Evolutionary conservation across 1,140 invertebrate species (phyloP), one percentile per base, ranked within the genome.

Genomic region (Dreissena polymorpha): DNA sequence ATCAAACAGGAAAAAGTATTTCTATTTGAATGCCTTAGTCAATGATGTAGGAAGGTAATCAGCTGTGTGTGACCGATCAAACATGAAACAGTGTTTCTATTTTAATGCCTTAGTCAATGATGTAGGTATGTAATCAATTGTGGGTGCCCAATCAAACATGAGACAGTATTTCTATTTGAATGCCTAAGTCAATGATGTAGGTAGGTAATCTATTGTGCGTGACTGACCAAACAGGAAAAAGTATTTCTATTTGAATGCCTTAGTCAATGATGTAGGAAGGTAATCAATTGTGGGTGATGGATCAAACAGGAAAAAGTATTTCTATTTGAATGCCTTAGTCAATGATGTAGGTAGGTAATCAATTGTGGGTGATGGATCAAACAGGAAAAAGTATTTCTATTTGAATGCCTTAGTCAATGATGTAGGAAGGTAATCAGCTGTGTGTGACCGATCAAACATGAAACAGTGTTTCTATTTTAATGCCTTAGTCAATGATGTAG

Each of bases 181-280:
- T 90, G 92, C 92, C 14, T 77, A 68, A 29, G 88, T n/a, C n/a
- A n/a, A 91, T 60, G 92, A 88, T 23, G 70, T 92, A 21, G 87
- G 88, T n/a, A n/a, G n/a, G 18, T 90, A 92, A 86, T 89, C 91
- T 39, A 89, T 90, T 72, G 82, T 83, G 12, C 90, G 86, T 51
- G 91, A 92, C 67, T 80, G 91, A 63, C 89, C 91, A 13, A 92
- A 91, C 77, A 89, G 92, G 64, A 89, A 89, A 78, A 91, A 92
- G 81, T 88, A 90, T 67, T 91, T 87, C 83, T 88, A 87, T 70
- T 86, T 92, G 16, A 88, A 91, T 63, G 68, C 86, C 49, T 82
- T 92, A 10, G 87, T 89, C n/a, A 83, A 87, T 21, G 86, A 90
- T 53, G 86, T 79, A 88, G 76, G 88, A 90, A 74, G 65, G 84